Percentiles rank a stretch among this genome's conserved stretches.
Conservation (phyloP, 2,888 invertebrate genomes). For the Sympetrum striolatum region DNA sequence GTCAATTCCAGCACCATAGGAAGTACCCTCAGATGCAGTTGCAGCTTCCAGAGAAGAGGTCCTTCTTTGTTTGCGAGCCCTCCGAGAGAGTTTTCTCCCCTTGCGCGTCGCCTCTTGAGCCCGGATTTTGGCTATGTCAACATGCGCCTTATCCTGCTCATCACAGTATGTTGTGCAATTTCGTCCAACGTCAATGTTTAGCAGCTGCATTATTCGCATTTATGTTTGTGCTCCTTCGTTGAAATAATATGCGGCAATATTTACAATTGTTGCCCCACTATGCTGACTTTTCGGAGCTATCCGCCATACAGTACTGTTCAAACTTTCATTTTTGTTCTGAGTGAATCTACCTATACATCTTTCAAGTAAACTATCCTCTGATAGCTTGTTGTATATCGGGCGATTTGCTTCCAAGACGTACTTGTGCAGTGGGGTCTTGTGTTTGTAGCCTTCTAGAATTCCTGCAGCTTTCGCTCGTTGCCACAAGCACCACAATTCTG, state of each 20-base stretch:
- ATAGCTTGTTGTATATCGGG: slow-evolving; percentile 54
- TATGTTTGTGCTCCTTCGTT: slow-evolving; percentile 52
- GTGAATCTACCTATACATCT: slow-evolving; percentile 51
- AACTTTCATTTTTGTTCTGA: too few relatives aligned
- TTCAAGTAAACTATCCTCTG: slow-evolving; percentile 52
- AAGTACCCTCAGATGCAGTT: too few relatives aligned
- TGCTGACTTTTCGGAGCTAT: too few relatives aligned
- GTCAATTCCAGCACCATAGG: too few relatives aligned
- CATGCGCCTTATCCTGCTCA: slow-evolving; percentile 40
- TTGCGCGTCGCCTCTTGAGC: slow-evolving; percentile 48
- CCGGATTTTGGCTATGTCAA: slow-evolving; percentile 52
- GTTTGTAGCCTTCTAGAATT: slow-evolving; percentile 47
- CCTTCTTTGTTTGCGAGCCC: too few relatives aligned
- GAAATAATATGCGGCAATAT: slow-evolving; percentile 46
- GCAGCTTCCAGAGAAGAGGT: too few relatives aligned
- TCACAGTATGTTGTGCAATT: slow-evolving; percentile 25
- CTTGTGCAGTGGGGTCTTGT: slow-evolving; percentile 50
- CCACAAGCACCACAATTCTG: too few relatives aligned
- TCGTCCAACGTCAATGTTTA: slow-evolving; percentile 48
- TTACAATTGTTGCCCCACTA: too few relatives aligned
- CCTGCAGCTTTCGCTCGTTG: slow-evolving; percentile 40
- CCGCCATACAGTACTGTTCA: too few relatives aligned
- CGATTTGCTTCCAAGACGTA: slow-evolving; percentile 51
- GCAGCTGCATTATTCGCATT: slow-evolving; percentile 48
- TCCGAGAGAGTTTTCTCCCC: too few relatives aligned